Evolutionary conservation across 1,140 invertebrate species (phyloP).

Genomic region (Lutraria rhynchaena): DNA sequence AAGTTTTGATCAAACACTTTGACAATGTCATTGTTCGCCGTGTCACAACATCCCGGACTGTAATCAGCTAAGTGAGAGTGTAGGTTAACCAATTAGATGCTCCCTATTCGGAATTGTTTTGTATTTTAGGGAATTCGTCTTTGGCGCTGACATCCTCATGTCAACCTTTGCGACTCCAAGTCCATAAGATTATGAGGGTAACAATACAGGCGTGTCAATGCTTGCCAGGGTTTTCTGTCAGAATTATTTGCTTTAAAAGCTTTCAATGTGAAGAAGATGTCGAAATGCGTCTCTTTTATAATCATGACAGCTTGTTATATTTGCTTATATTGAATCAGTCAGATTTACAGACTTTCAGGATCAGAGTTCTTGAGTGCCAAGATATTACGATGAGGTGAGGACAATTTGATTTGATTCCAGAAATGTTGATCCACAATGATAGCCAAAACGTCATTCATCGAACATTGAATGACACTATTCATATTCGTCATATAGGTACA

Average conservation of each 20-base stretch:
- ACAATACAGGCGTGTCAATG: slow-evolving; percentile 23
- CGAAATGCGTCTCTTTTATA: neutral
- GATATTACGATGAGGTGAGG: too few relatives aligned
- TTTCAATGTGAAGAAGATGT: slow-evolving; percentile 25
- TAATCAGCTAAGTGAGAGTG: slow-evolving; percentile 39
- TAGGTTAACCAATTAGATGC: slow-evolving; percentile 53
- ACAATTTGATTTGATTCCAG: too few relatives aligned
- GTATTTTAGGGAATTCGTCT: slow-evolving; percentile 42
- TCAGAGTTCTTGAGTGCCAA: too few relatives aligned
- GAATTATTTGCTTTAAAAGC: slow-evolving; percentile 56
- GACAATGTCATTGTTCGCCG: slow-evolving; percentile 1
- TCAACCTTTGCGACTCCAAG: slow-evolving; percentile 47
- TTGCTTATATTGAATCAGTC: slow-evolving; percentile 27
- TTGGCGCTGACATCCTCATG: slow-evolving; percentile 10
- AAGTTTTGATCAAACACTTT: too few relatives aligned
- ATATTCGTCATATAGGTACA: too few relatives aligned
- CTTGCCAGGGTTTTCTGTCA: slow-evolving; percentile 37
- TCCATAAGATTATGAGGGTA: slow-evolving; percentile 43
- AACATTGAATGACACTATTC: too few relatives aligned
- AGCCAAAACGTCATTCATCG: too few relatives aligned
- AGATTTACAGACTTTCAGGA: neutral
- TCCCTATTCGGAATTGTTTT: slow-evolving; percentile 46
- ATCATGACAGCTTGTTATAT: slow-evolving; percentile 46
- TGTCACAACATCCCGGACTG: neutral
- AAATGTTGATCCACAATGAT: too few relatives aligned